Base-by-base conservation (phyloP, 2,888 invertebrate genomes). In the Trichogramma evanescens region DNA sequence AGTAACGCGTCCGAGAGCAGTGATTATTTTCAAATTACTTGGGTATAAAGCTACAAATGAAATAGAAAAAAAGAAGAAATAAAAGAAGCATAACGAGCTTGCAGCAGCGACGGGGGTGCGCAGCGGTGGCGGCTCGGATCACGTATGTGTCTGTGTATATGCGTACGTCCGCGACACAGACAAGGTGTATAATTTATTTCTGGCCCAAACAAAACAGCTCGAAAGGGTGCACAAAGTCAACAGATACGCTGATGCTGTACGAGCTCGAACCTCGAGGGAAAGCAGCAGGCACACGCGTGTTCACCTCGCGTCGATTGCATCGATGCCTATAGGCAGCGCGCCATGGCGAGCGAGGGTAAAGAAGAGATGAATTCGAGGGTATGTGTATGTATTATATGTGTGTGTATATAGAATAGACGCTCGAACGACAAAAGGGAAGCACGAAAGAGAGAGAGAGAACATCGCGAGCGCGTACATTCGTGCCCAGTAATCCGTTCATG, bases 321-420 rank as follows among this genome's bases (percentile, higher is more conserved):
- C 38, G 39, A 9, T 9, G 26, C 50, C 26, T 38, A 9, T 4
- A 39, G 50, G 26, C 9, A 50, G 50, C 50, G 4, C 1, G 10
- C 5, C 5, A 13, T 2, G 10, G 10, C 51, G 51, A 38, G 6
- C 0, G 8, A 40, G 39, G 8, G 38, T n/a, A 39, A 51, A 51
- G 62, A 63, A 61, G 57, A 55, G 55, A 26, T 26, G 26, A 26
- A 26, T 26, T 3, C 26, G 26, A 26, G 26, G 26, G 26, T 26
- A 26, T 26, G 2, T 26, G 26, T 26, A 26, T 26, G 26, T 26
- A 26, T 26, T 26, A 26, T 26, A 3, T 26, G 26, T 26, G 26
- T 26, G 26, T 26, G 26, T 26, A 3, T 26, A 26, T 26, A 26
- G 26, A 26, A 26, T 26, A 26, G 26, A 26, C 26, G 26, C 26